A percentile compares a stretch with the other conserved stretches of the same genome.
phyloP scores from a whole-genome alignment of 1,140 invertebrate species.

The Periplaneta americana region DNA sequence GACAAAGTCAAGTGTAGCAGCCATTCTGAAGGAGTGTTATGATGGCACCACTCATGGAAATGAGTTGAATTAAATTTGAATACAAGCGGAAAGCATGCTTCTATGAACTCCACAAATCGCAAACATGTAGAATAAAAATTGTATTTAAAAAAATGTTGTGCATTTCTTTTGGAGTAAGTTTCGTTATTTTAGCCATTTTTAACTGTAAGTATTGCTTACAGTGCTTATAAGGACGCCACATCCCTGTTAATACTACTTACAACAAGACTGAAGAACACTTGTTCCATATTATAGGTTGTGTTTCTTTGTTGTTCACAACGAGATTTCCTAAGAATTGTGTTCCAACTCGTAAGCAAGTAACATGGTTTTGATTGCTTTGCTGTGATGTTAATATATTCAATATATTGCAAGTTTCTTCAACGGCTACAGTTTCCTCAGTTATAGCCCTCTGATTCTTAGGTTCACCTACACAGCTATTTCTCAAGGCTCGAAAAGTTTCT shows the following conservation, averaged over 20 bases:
- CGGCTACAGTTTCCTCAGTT: not conserved
- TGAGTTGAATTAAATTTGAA: too few relatives aligned
- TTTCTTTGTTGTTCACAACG: slow-evolving; percentile 23
- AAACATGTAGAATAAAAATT: too few relatives aligned
- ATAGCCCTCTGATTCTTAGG: not conserved
- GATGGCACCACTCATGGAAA: too few relatives aligned
- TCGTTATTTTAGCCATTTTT: too few relatives aligned
- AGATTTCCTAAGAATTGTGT: slow-evolving; percentile 27
- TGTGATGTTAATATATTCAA: not conserved
- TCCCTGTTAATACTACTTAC: slow-evolving; percentile 15
- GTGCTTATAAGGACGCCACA: too few relatives aligned
- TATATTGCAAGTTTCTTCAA: not conserved
- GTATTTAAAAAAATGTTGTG: too few relatives aligned
- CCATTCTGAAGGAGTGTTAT: too few relatives aligned
- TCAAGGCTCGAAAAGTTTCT: slow-evolving; percentile 1
- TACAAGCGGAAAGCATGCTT: too few relatives aligned
- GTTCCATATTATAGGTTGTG: slow-evolving; percentile 19
- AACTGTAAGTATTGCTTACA: too few relatives aligned
- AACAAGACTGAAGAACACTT: slow-evolving; percentile 16
- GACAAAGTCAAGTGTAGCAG: too few relatives aligned
- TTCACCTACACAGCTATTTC: slow-evolving; percentile 2
- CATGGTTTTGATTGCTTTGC: not conserved
- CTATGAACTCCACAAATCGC: too few relatives aligned
- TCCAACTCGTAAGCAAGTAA: slow-evolving; percentile 18
- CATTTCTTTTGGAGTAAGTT: too few relatives aligned